These are phyloP conservation scores for Clepsis dumicolana DNA, from an alignment of 2,888 invertebrate genomes.

Conservation along the genomic window DNA sequence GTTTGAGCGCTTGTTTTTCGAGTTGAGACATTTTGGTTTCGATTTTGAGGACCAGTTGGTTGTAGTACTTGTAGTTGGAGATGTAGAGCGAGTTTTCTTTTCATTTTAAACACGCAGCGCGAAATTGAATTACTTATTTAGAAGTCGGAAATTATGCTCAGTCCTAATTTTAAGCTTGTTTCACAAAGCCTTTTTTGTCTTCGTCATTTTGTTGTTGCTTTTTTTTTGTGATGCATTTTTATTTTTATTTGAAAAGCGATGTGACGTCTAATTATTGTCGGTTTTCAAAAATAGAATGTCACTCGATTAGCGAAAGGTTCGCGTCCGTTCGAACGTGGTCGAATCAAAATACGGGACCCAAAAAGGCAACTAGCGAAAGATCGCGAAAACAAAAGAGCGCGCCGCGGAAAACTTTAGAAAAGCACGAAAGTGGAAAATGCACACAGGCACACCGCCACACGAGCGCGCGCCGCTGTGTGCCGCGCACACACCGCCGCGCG, in stretches of 20 bases:
- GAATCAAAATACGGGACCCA: background rate
- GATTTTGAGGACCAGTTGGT: background rate
- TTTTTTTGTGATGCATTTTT: background rate
- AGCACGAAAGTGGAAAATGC: constrained; percentile 85
- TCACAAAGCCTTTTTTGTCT: too few relatives aligned
- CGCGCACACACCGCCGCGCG: constrained; percentile 63
- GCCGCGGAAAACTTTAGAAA: constrained; percentile 75
- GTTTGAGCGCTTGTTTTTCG: background rate
- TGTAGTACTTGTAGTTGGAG: background rate
- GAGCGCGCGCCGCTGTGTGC: constrained; percentile 46
- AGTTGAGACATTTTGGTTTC: background rate
- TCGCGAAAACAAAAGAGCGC: background rate
- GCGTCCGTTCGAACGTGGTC: too few relatives aligned
- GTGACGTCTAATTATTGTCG: too few relatives aligned
- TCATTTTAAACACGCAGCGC: background rate
- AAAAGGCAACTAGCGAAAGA: background rate
- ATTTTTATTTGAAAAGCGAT: background rate
- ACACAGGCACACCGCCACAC: constrained; percentile 52
- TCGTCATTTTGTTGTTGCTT: background rate
- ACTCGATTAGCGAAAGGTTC: background rate
- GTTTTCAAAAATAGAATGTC: too few relatives aligned
- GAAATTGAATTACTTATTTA: background rate
- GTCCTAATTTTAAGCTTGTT: too few relatives aligned
- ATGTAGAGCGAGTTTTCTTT: background rate
- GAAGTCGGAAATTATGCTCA: too few relatives aligned